Percentiles rank a stretch among this genome's conserved stretches.
These are phyloP conservation scores for Steinernema khuongi DNA, from an alignment of 1,140 invertebrate genomes.

Conservation along the genomic window DNA sequence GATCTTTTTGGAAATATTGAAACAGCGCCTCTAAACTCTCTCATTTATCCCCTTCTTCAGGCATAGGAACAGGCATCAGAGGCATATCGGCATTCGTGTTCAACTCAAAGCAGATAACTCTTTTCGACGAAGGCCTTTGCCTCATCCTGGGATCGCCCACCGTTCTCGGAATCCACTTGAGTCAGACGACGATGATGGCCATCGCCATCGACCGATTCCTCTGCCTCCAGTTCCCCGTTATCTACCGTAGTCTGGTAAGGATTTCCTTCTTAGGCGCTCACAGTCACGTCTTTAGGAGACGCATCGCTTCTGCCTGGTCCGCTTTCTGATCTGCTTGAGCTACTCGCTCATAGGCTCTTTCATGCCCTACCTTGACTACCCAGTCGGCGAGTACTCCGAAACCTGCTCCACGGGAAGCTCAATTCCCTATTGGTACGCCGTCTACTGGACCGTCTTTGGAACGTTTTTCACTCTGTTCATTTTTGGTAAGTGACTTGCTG, in stretches of 20 bases:
- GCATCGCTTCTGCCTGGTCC: background rate
- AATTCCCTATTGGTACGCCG: background rate
- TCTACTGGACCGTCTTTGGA: conserved; percentile 6
- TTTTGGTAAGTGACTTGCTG: background rate
- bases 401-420: background rate
- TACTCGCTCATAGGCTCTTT: background rate
- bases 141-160: background rate
- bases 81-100: background rate
- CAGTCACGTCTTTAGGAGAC: background rate
- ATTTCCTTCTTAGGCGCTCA: background rate
- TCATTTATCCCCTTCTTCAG: background rate
- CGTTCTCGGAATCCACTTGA: background rate
- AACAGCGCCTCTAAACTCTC: background rate
- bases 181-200: conserved; percentile 9
- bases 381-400: background rate
- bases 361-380: background rate
- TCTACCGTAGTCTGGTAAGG: background rate
- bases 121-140: background rate
- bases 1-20: too few species aligned
- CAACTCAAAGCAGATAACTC: background rate
- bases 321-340: background rate
- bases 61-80: background rate
- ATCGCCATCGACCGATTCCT: background rate
- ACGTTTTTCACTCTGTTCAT: background rate
- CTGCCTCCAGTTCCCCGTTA: background rate